Base-by-base conservation (phyloP, 2,888 invertebrate genomes). In the Andrena bucephala region DNA sequence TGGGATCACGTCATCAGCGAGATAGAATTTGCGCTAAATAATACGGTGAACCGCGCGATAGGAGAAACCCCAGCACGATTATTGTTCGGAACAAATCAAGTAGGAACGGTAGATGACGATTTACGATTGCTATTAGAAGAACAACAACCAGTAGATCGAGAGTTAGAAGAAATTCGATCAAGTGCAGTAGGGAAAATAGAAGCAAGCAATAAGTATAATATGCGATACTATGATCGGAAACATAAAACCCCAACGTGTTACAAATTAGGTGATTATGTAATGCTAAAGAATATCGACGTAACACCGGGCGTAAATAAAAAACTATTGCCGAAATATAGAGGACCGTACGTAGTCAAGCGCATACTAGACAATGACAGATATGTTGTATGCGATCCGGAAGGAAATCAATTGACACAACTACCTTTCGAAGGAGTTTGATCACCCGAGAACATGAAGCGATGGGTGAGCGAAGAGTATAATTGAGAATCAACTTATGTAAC, bases 21-120 rank as follows among this genome's bases (percentile, higher is more conserved):
- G 0, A 59, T 74, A 10, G 78, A 82, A 48, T 75, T 48, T 57
- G 74, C 78, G 1, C 24, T 78, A 10, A 82, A 78, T 52, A 75
- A 82, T 63, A 71, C 31, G 1, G 10, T 79, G 6, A 71, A 75
- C 54, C 42, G 75, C 13, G 48, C 75, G 4, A 78, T 42, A 6
- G 72, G 72, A 75, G 72, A 75, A 29, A 75, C 72, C 0, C 78
- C 82, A 1, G 42, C 54, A 6, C 24, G 68, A 54, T 33, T 78
- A 42, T 33, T 78, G 8, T 83, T 78, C 20, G 75, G 78, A 0
- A 52, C 33, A 2, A 65, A 78, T 20, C 78, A 83, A 7, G 2
- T 57, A 42, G 76, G 79, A 0, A 10, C 48, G 16, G 1, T 72
- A 3, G 13, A 59, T 27, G 78, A 83, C 24, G 33, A 33, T 33